Percentiles rank a stretch among this genome's conserved stretches.
These are phyloP conservation scores for Euglossa dilemma DNA, from an alignment of 1,140 invertebrate genomes.

Conservation along the genomic window DNA sequence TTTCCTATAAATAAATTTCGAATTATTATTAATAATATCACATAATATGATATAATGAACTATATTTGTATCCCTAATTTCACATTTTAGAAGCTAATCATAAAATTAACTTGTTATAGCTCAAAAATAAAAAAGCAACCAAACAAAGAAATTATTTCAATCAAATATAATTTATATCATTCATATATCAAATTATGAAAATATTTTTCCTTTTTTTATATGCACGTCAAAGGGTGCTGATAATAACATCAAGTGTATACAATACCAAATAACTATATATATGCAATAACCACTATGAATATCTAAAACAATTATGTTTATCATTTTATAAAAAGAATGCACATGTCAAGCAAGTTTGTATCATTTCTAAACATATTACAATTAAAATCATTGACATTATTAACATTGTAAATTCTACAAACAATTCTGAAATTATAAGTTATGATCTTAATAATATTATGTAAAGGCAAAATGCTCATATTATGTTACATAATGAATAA, in stretches of 20 bases:
- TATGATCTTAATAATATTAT: constrained; percentile 23
- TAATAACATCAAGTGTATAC: not conserved
- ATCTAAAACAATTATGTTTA: constrained; percentile 20
- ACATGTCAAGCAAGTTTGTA: not conserved
- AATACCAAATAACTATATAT: constrained; percentile 1
- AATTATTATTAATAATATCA: not conserved
- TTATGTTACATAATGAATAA: constrained; percentile 33
- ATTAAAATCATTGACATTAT: constrained; percentile 2
- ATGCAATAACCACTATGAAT: not conserved
- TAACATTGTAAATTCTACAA: constrained; percentile 10
- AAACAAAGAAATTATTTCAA: not conserved
- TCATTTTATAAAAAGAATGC: not conserved
- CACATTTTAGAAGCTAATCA: not conserved
- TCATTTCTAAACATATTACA: not conserved
- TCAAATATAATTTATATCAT: not conserved
- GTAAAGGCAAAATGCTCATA: constrained; percentile 16
- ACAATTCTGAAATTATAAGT: constrained; percentile 14
- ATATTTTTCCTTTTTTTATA: not conserved
- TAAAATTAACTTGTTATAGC: not conserved
- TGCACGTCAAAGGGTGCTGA: not conserved
- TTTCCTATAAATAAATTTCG: not conserved
- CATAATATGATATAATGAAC: not conserved
- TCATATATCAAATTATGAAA: constrained; percentile 1
- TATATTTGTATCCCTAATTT: not conserved
- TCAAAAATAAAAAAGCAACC: not conserved